Evolutionary conservation across 2,797 vertebrate genomes (phyloP), one percentile per base, ranked within the genome.

Genomic region (Percopsis omiscomaycus): DNA sequence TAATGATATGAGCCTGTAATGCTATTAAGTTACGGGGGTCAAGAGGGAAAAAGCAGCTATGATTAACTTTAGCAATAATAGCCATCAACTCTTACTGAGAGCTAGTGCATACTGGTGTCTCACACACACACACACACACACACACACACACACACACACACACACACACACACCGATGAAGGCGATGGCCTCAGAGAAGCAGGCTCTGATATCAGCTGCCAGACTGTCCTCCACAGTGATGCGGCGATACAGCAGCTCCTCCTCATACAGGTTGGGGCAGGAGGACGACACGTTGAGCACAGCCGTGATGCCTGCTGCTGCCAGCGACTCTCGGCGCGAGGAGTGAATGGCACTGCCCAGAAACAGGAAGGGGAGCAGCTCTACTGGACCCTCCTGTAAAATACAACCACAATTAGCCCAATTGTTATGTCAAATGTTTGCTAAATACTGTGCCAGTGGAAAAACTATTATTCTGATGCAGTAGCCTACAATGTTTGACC

Each of bases 271-370:
- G 85, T 95, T 95, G 1, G 93, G 94, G 61, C 95, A 95, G 66
- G 91, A 90, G 45, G 94, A 93, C 0, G 95, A 95, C 27, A 95
- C 94, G 2, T 95, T 95, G 64, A 96, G 94, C 46, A 95, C 92
- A 0, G 94, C 94, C 0, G 95, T 95, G 84, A 96, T 95, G 44
- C 94, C 93, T 0, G 91, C 88, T 3, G 91, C 90, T 52, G 81
- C 81, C 47, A 95, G 91, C 0, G 90, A 91, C 75, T 93, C 91
- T 28, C 91, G 85, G 75, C 92, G 90, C 0, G 94, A 94, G 0
- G 95, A 94, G 77, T 95, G 94, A 71, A 91, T 67, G 45, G 93
- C 93, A 54, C 94, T 96, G 69, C 95, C 95, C 82, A 96, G 66
- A 69, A 91, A 95, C 54, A 96, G 88, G 75, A 94, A 94, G 32